Percentiles rank a stretch among this genome's conserved stretches.
Conservation (phyloP, 2,797 vertebrate species). For the Knipowitschia caucasica region DNA sequence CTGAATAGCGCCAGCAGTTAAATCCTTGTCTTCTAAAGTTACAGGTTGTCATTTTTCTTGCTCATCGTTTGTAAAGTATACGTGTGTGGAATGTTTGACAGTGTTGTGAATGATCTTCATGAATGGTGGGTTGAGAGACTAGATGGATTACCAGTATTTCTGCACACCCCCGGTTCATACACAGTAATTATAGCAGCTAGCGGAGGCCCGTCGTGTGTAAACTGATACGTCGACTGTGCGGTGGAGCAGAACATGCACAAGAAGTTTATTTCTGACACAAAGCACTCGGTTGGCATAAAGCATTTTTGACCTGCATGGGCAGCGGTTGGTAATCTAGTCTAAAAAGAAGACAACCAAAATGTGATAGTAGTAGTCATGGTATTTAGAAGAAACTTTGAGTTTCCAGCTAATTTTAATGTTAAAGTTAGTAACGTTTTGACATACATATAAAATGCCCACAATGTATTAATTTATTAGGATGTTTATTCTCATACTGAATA, state of each 20-base stretch:
- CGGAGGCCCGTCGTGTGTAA: background rate
- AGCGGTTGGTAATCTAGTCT: background rate
- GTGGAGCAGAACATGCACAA: background rate
- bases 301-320: background rate
- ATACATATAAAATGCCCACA: too few relatives aligned
- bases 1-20: background rate
- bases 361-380: too few relatives aligned
- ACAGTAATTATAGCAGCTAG: conserved; percentile 1
- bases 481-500: too few relatives aligned
- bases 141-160: conserved; percentile 1
- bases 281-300: background rate
- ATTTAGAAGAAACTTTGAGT: too few relatives aligned
- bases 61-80: conserved; percentile 4
- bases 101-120: conserved; percentile 2
- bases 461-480: too few relatives aligned
- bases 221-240: background rate
- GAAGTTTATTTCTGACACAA: background rate
- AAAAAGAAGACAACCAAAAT: too few relatives aligned
- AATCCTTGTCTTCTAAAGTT: background rate
- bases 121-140: background rate
- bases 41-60: background rate
- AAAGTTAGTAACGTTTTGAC: too few relatives aligned
- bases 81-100: background rate
- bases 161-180: background rate
- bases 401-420: too few relatives aligned